Conservation (phyloP, 2,113 vertebrate genomes). For the Crotophaga sulcirostris region DNA sequence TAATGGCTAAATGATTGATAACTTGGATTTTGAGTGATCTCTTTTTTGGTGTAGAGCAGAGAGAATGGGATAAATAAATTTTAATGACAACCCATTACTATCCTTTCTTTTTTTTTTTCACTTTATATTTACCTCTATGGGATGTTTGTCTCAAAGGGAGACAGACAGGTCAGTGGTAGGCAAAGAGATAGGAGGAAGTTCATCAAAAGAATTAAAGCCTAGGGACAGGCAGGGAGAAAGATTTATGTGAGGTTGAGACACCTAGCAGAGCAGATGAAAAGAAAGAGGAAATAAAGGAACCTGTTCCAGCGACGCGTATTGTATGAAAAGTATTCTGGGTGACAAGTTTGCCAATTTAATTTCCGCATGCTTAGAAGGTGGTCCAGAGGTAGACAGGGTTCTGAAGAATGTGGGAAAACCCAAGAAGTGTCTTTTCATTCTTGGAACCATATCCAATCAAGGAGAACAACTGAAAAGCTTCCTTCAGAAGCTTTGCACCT, state of each 20-base stretch:
- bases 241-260: background rate
- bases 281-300: background rate
- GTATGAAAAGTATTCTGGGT: background rate
- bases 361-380: background rate
- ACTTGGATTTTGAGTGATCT: constrained; percentile 24
- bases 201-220: background rate
- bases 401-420: no score
- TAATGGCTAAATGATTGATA: constrained; percentile 36
- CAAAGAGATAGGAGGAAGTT: background rate
- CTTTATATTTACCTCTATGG: background rate
- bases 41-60: background rate
- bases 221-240: background rate
- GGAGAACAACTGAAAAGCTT: background rate
- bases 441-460: background rate
- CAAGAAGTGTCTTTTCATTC: background rate
- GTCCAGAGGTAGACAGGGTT: background rate
- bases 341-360: background rate
- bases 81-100: background rate
- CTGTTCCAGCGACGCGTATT: rapidly evolving
- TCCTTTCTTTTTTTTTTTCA: background rate
- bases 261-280: background rate
- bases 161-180: background rate
- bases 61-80: constrained; percentile 1
- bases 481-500: background rate
- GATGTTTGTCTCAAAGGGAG: background rate